Conservation (phyloP, 2,888 invertebrate genomes). For the Tenthredo scrophulariae region DNA sequence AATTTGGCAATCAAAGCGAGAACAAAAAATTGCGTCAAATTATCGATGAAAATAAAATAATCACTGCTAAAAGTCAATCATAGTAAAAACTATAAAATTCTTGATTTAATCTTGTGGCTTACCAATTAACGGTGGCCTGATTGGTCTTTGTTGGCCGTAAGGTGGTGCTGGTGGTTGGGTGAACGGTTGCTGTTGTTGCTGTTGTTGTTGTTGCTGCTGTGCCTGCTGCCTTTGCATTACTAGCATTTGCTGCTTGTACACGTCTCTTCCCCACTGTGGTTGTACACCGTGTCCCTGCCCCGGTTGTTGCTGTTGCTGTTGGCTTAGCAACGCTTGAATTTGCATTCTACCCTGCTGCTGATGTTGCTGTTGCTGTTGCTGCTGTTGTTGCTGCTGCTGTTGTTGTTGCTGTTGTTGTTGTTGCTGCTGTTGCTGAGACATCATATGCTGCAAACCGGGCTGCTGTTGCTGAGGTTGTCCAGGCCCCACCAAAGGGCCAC, state of each 20-base stretch:
- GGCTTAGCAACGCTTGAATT: constrained; percentile 77
- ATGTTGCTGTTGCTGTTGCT: constrained; percentile 81
- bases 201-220: constrained; percentile 76
- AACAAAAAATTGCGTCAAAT: constrained; percentile 13
- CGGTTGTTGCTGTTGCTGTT: constrained; percentile 77
- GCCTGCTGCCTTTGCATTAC: constrained; percentile 73
- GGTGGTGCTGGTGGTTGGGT: constrained; percentile 83
- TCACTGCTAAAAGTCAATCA: neutral
- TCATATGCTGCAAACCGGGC: constrained; percentile 76
- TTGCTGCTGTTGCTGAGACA: constrained; percentile 79
- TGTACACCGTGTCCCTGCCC: constrained; percentile 57
- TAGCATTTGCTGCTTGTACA: constrained; percentile 69
- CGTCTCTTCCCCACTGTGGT: constrained; percentile 57
- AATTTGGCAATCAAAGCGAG: constrained; percentile 7
- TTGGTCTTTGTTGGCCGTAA: constrained; percentile 80
- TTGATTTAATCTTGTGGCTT: constrained; percentile 58
- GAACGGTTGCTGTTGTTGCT: constrained; percentile 79
- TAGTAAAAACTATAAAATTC: constrained; percentile 36
- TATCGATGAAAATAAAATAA: constrained; percentile 11
- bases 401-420: constrained; percentile 80
- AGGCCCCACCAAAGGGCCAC: constrained; percentile 73
- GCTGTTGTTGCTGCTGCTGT: constrained; percentile 81
- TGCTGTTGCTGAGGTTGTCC: constrained; percentile 77
- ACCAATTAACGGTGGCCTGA: constrained; percentile 76
- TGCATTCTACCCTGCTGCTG: constrained; percentile 81